Base-by-base conservation (phyloP, 37 sponge, comb jelly and placozoan species). In the Ephydatia muelleri region DNA sequence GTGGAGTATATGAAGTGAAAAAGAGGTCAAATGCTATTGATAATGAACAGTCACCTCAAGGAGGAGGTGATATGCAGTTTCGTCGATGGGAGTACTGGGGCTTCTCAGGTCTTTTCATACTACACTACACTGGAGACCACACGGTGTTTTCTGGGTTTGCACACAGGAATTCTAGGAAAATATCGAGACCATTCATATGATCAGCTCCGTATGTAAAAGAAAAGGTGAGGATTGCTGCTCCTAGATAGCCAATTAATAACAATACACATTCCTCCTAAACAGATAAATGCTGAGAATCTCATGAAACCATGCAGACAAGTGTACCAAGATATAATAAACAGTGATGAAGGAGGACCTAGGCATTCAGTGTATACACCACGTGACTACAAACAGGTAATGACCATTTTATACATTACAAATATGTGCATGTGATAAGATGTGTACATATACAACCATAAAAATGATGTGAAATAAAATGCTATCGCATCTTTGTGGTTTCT, bases 61-160 rank as follows among this genome's bases (percentile, higher is more conserved):
- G 30, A 31, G 30, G 30, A 69, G 70, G 70, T 31, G 70, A 69
- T 69, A 30, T 31, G 28, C 70, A 28, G 30, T 69, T 69, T 69
- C 5, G 70, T 28, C 28, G 70, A 69, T 69, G 70, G 70, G 70
- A 69, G 70, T 69, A 31, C 30, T 69, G 70, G 70, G 70, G 70
- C 28, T 69, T 31, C 70, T 28, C 30, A 28, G 30, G 70, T 69
- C 30, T 30, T 69, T 69, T 69, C 30, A 69, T 69, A 31, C 30
- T 69, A 30, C 70, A 69, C 30, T 69, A 69, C 70, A 69, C 70
- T 69, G 70, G 70, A 31, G 30, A 69, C 28, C 30, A 69, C 70
- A 69, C 30, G 28, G 30, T 69, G 28, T 69, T 69, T 30, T 31
- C 28, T 69, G 30, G 30, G 30, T 69, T 69, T 69, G 70, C 70